Evolutionary conservation across 2,113 vertebrate genomes (phyloP).

Genomic region (Heptranchias perlo): DNA sequence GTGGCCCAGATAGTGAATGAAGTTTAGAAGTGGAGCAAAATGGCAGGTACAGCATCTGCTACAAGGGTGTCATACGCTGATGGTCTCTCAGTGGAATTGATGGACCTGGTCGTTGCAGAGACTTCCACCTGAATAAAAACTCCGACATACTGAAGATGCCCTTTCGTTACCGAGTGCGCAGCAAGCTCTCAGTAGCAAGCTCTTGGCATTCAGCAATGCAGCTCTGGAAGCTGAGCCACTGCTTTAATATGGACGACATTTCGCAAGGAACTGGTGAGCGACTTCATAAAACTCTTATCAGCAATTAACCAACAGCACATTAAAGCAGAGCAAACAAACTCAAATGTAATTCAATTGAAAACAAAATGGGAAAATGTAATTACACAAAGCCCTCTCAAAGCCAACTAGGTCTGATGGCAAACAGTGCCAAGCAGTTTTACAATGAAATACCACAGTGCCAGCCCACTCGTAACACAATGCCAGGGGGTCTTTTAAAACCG

Average conservation of each 20-base stretch:
- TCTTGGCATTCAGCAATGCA: background rate
- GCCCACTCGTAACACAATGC: background rate
- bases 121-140: background rate
- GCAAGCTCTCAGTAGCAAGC: background rate
- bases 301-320: conserved; percentile 31
- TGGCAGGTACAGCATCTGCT: background rate
- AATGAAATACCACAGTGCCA: background rate
- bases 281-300: conserved; percentile 17
- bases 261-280: background rate
- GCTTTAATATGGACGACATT: background rate
- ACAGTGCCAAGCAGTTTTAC: background rate
- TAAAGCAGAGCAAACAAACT: conserved; percentile 26
- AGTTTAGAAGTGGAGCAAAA: background rate
- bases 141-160: background rate
- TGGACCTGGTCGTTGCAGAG: background rate
- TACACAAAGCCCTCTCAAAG: background rate
- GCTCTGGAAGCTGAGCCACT: background rate
- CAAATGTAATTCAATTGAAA: background rate
- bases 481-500: conserved; percentile 1
- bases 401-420: background rate
- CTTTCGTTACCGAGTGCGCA: background rate
- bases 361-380: conserved; percentile 7
- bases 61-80: background rate
- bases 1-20: background rate
- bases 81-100: background rate